phyloP scores from a whole-genome alignment of 2,113 vertebrate genomes.

The Cyanoderma ruficeps region DNA sequence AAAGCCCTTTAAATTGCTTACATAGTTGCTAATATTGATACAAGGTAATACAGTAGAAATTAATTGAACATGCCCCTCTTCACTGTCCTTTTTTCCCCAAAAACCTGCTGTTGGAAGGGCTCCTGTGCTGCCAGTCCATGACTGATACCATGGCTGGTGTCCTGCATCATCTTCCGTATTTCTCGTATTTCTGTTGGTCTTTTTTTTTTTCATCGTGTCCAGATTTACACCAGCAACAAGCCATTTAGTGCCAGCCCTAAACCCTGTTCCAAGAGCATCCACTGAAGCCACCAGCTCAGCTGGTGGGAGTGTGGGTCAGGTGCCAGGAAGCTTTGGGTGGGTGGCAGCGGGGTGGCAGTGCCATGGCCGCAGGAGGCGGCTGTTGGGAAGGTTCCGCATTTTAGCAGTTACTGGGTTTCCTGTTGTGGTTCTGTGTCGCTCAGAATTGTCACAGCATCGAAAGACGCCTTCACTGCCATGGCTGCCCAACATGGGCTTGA shows the following conservation, averaged over 20 bases:
- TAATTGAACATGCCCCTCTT: neutral
- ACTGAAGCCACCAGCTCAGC: neutral
- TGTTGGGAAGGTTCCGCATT: neutral
- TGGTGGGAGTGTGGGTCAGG: neutral
- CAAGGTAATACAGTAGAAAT: neutral
- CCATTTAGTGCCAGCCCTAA: neutral
- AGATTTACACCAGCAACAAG: neutral
- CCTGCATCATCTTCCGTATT: neutral
- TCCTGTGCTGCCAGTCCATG: neutral
- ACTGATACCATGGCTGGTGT: neutral
- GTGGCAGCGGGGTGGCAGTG: neutral
- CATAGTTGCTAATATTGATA: neutral
- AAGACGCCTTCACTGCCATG: accelerated
- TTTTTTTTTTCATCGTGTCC: neutral
- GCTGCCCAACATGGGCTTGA: neutral
- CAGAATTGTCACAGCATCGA: neutral
- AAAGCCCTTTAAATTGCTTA: neutral
- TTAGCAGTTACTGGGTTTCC: conserved; percentile 42
- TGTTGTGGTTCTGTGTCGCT: neutral
- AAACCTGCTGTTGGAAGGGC: neutral
- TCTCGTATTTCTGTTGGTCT: neutral
- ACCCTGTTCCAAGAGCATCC: neutral
- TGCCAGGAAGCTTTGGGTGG: neutral
- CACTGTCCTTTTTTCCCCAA: neutral
- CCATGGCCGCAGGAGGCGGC: neutral